Base-by-base conservation (phyloP, 2,888 invertebrate genomes). In the Cyaniris semiargus region DNA sequence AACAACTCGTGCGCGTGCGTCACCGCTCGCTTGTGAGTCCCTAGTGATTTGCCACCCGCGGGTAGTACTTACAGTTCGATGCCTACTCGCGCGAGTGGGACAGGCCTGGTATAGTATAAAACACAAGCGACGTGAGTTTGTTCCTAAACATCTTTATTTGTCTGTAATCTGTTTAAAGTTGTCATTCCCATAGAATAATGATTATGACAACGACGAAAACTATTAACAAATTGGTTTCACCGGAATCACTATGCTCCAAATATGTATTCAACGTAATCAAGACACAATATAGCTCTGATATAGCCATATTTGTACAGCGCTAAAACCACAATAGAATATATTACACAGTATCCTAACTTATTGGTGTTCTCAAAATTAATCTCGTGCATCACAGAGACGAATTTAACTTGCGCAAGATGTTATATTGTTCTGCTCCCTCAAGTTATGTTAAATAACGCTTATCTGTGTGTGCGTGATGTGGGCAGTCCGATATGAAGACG, bases 231-330 rank as follows among this genome's bases (percentile, higher is more conserved):
- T 53, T 53, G 4, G 5, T 53, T 53, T 53, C 15, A 27, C 66
- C 13, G 21, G 8, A 27, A 15, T 15, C 15, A 31, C 6, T 31
- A 66, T 66, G 21, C 21, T 27, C 15, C 66, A 31, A 60, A 60
- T 66, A 66, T 66, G 66, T 66, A 66, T 66, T 31, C 66, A 66
- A 66, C 66, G 66, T 66, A 66, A 66, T 66, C 27, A 66, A 27
- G 66, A 31, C 66, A 66, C 15, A 66, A 66, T 31, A 66, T 18
- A 31, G 27, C 15, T 15, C 27, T 66, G 31, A 66, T 31, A 66
- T 18, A 31, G 27, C 15, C 27, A 66, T 66, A 66, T 31, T 66
- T 66, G 66, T 66, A 66, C 27, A 66, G 66, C 53, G 66, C 53
- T 53, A 53, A 5, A 53, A 53, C 18, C 18, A 53, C 53, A 53